Conservation (phyloP, 1,140 invertebrate genomes). For the Phenacoccus solenopsis region DNA sequence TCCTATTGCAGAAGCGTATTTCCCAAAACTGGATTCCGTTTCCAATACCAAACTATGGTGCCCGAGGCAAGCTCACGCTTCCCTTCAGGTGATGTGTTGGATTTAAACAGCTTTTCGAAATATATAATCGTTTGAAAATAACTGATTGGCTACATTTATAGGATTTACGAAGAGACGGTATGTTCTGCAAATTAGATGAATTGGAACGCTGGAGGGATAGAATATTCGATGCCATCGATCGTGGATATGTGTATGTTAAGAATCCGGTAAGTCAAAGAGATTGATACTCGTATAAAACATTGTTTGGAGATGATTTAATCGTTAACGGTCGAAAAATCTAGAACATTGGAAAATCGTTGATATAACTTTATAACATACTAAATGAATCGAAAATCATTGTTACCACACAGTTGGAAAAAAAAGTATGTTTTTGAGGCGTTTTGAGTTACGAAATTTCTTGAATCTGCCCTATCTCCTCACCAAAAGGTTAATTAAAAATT, state of each 20-base stretch:
- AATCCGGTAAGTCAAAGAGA: not conserved
- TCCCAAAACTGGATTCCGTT: conserved; percentile 51
- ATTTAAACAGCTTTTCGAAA: not conserved
- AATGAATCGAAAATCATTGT: no score
- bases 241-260: conserved; percentile 33
- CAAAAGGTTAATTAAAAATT: no score
- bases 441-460: no score
- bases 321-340: not conserved
- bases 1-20: conserved; percentile 53
- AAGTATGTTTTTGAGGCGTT: no score
- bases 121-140: not conserved
- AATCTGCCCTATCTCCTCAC: no score
- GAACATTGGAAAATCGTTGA: no score
- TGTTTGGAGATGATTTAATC: no score
- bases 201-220: conserved; percentile 61
- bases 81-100: conserved; percentile 30
- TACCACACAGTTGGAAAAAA: no score
- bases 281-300: no score
- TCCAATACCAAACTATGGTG: conserved; percentile 48
- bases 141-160: conserved; percentile 20
- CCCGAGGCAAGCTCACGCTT: conserved; percentile 41
- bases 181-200: conserved; percentile 50
- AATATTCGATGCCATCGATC: conserved; percentile 58
- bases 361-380: no score
- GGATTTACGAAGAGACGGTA: conserved; percentile 50